Evolutionary conservation across 2,888 invertebrate genomes (phyloP).

Genomic region (Apodemia duryi): DNA sequence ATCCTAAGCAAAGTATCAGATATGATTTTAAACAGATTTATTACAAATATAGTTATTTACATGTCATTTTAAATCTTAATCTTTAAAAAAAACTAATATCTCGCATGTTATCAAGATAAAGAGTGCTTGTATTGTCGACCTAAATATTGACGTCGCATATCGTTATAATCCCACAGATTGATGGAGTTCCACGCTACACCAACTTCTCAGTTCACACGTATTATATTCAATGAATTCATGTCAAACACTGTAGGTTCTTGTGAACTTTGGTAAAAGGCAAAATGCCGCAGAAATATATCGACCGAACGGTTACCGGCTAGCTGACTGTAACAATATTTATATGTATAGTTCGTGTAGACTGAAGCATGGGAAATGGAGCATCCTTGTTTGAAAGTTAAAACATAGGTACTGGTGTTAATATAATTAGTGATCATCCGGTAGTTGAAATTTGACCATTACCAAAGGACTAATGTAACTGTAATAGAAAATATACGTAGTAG

Average conservation of each 20-base stretch:
- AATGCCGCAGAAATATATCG: slow-evolving; percentile 74
- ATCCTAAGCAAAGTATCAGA: too few species aligned
- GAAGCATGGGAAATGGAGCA: slow-evolving; percentile 51
- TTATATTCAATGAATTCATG: slow-evolving; percentile 9
- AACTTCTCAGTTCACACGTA: neutral
- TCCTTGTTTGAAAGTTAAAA: slow-evolving; percentile 35
- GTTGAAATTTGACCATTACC: too few species aligned
- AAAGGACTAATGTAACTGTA: too few species aligned
- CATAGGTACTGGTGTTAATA: too few species aligned
- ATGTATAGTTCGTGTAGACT: slow-evolving; percentile 16
- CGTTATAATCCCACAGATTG: slow-evolving; percentile 4
- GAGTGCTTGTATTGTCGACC: slow-evolving; percentile 3
- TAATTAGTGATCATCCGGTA: too few species aligned
- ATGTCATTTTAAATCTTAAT: neutral
- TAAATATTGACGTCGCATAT: neutral
- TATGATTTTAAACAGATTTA: too few species aligned
- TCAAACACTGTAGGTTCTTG: slow-evolving; percentile 27
- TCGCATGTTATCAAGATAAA: neutral
- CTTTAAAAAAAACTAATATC: neutral
- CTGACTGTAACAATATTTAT: slow-evolving; percentile 38
- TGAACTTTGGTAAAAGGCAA: slow-evolving; percentile 53
- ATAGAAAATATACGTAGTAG: too few species aligned
- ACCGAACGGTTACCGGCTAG: slow-evolving; percentile 39
- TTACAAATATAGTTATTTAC: too few species aligned
- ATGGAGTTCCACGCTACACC: neutral